A percentile compares a stretch with the other conserved stretches of the same genome.
Conservation (phyloP, 2,888 invertebrate genomes). For the Hypena proboscidalis region DNA sequence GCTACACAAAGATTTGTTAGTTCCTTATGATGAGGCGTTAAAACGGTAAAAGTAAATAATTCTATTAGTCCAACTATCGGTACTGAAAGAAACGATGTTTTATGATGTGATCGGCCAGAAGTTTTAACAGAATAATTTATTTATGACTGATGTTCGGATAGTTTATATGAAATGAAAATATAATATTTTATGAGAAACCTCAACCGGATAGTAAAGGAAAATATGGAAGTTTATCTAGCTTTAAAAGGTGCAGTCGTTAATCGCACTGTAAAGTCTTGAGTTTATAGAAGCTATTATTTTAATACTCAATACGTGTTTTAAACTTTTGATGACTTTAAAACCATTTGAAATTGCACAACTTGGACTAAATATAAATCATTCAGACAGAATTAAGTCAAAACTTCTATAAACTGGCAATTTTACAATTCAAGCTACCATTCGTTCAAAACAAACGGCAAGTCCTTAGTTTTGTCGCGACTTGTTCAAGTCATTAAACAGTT, state of each 20-base stretch:
- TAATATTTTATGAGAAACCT: not conserved
- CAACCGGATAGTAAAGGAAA: not conserved
- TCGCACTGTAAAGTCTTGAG: no score
- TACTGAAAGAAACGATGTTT: constrained; percentile 35
- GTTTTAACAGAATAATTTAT: constrained; percentile 5
- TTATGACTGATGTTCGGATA: constrained; percentile 5
- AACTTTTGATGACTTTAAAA: no score
- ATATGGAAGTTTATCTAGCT: not conserved
- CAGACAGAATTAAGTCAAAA: not conserved
- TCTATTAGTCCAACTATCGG: constrained; percentile 23
- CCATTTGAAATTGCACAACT: no score
- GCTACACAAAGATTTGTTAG: constrained; percentile 23
- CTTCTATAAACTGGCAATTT: constrained; percentile 1
- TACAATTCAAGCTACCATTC: constrained; percentile 24
- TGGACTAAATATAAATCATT: not conserved
- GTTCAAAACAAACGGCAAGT: constrained; percentile 29
- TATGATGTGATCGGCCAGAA: constrained; percentile 10
- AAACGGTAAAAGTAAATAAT: constrained; percentile 21
- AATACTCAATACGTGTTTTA: no score
- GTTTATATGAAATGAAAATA: not conserved
- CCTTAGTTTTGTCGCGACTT: constrained; percentile 38
- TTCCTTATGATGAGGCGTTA: constrained; percentile 23
- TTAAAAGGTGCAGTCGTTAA: no score
- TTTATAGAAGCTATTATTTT: no score
- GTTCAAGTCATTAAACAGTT: constrained; percentile 45